These are phyloP conservation scores for Panurus biarmicus DNA, from an alignment of 2,113 vertebrate species.

Conservation along the genomic window DNA sequence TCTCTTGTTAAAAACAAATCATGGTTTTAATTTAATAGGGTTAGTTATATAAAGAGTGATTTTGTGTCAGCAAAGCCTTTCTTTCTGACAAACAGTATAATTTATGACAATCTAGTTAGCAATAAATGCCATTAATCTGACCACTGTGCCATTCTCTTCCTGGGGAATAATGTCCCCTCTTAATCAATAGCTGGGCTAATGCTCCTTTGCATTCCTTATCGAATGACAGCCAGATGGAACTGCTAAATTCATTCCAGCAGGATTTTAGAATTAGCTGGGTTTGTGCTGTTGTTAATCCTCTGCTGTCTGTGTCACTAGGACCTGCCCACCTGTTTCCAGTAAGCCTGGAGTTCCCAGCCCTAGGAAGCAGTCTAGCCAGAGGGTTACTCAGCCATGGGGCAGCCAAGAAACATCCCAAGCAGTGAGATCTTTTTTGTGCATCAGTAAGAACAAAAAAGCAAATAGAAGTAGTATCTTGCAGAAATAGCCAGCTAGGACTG, in stretches of 20 bases:
- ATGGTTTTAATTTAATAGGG: constrained; percentile 38
- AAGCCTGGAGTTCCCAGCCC: constrained; percentile 48
- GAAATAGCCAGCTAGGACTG: background rate
- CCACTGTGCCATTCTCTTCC: background rate
- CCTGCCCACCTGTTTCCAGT: constrained; percentile 71
- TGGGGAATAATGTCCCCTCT: background rate
- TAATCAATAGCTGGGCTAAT: constrained; percentile 49
- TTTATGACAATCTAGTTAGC: constrained; percentile 11
- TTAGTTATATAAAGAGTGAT: constrained; percentile 18
- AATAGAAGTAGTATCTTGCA: background rate
- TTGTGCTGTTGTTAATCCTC: constrained; percentile 45
- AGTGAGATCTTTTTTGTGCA: background rate
- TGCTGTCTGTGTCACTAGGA: constrained; percentile 43
- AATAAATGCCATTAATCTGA: constrained; percentile 9
- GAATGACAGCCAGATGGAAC: constrained; percentile 75
- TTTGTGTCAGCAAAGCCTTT: constrained; percentile 25
- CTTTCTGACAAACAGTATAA: background rate
- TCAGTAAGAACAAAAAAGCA: background rate
- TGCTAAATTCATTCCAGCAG: constrained; percentile 54
- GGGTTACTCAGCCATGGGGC: background rate
- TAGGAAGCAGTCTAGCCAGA: constrained; percentile 53
- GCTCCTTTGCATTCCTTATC: constrained; percentile 57
- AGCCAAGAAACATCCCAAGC: background rate
- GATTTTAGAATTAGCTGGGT: constrained; percentile 56
- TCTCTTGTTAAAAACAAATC: constrained; percentile 24